These are phyloP conservation scores for Parnassius mnemosyne DNA, from an alignment of 2,888 invertebrate genomes.

Conservation along the genomic window DNA sequence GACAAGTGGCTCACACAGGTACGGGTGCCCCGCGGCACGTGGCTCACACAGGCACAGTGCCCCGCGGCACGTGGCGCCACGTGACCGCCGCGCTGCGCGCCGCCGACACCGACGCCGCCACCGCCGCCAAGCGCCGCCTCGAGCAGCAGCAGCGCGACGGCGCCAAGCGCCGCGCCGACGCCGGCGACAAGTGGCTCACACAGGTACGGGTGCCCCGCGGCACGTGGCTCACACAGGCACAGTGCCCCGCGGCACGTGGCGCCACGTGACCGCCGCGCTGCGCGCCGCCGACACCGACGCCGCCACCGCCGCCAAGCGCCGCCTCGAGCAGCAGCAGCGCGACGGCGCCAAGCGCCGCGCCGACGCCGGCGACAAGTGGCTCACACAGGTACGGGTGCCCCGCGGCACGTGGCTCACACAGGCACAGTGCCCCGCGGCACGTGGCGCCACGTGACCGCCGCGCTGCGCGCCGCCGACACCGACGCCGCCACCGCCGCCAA, in stretches of 20 bases:
- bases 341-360: constrained; percentile 93
- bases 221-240: no score
- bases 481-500: constrained; percentile 69
- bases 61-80: constrained; percentile 95
- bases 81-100: constrained; percentile 93
- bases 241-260: no score
- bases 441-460: no score
- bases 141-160: background rate
- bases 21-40: no score
- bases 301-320: constrained; percentile 85
- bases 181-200: constrained; percentile 1
- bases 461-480: constrained; percentile 45
- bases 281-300: constrained; percentile 65
- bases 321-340: constrained; percentile 96
- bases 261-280: constrained; percentile 78
- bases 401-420: constrained; percentile 60
- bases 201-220: background rate
- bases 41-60: constrained; percentile 65
- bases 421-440: no score
- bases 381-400: constrained; percentile 66
- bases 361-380: constrained; percentile 87
- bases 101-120: constrained; percentile 88
- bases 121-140: background rate
- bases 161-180: background rate
- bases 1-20: constrained; percentile 61